These are phyloP conservation scores for Syngnathus acus DNA, from an alignment of 2,797 vertebrate species.

Conservation along the genomic window DNA sequence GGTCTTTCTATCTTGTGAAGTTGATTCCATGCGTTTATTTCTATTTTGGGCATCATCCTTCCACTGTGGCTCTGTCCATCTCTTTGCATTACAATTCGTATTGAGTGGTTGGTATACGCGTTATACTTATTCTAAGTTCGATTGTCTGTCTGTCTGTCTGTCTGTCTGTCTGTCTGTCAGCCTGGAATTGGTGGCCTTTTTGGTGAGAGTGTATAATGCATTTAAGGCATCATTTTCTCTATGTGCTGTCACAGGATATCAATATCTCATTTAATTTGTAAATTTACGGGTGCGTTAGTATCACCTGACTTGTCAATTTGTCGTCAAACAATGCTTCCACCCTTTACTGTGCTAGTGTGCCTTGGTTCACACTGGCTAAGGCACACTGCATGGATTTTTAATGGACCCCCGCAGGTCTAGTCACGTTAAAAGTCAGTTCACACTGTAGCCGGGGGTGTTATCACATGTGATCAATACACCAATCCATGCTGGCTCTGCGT, in stretches of 20 bases:
- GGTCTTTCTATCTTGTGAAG: too few species aligned
- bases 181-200: too few species aligned
- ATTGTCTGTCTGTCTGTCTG: too few species aligned
- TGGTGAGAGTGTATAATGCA: too few species aligned
- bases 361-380: slow-evolving; percentile 1
- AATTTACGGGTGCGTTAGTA: background rate
- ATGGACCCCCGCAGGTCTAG: slow-evolving; percentile 32
- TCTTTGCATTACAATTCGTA: too few species aligned
- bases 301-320: background rate
- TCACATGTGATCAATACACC: slow-evolving; percentile 49
- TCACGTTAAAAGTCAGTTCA: slow-evolving; percentile 44
- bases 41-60: too few species aligned
- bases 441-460: slow-evolving; percentile 36
- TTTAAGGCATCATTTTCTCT: background rate
- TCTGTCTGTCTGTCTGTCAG: too few species aligned
- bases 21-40: too few species aligned
- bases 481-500: slow-evolving; percentile 29
- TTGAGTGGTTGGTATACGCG: too few species aligned
- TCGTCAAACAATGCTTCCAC: background rate
- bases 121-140: too few species aligned
- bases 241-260: background rate
- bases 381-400: slow-evolving; percentile 40
- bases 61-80: too few species aligned
- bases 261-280: background rate
- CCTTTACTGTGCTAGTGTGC: slow-evolving; percentile 3